Base-by-base conservation (phyloP, 2,797 vertebrate species). In the Spinibarbus caldwelli region DNA sequence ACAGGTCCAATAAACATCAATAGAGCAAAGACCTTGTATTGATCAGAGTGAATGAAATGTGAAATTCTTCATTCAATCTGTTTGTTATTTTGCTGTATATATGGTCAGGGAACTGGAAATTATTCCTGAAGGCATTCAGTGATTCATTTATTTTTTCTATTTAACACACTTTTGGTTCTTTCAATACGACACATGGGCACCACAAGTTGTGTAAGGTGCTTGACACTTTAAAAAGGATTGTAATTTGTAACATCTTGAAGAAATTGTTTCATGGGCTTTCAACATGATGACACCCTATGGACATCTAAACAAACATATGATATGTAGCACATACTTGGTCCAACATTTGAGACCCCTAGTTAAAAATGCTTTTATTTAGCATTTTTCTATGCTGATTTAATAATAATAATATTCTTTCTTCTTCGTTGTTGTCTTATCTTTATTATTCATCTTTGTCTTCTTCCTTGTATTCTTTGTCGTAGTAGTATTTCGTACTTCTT, bases 161-260 rank as follows among this genome's bases (percentile, higher is more conserved):
- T 59, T 15, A 19, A 80, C 68, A 62, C 38, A 36, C 21, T 86
- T 14, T 72, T 43, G 26, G 41, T 64, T 73, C 41, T 66, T 52
- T n/a, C n/a, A 29, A 38, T 14, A n/a, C 14, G 6, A 47, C 86
- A 77, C 78, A 47, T 80, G 75, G 81, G 75, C 62, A 85, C 68
- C 67, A 72, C 78, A 29, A 73, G 78, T 77, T 78, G 47, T 76
- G 62, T 72, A 78, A 78, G 77, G 59, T 85, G 82, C 70, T 75
- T 82, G 84, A 78, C 43, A 66, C 71, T 85, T 88, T 70, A 84
- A 87, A 62, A 31, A 47, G 81, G 66, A 75, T 72, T 78, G 36
- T 89, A 86, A 90, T 88, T 83, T 73, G 66, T 68, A 89, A 73
- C 87, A 86, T 80, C 78, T 88, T 88, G 67, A 78, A 62, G n/a